Base-by-base conservation (phyloP, 2,113 vertebrate genomes). In the Orcinus orca region DNA sequence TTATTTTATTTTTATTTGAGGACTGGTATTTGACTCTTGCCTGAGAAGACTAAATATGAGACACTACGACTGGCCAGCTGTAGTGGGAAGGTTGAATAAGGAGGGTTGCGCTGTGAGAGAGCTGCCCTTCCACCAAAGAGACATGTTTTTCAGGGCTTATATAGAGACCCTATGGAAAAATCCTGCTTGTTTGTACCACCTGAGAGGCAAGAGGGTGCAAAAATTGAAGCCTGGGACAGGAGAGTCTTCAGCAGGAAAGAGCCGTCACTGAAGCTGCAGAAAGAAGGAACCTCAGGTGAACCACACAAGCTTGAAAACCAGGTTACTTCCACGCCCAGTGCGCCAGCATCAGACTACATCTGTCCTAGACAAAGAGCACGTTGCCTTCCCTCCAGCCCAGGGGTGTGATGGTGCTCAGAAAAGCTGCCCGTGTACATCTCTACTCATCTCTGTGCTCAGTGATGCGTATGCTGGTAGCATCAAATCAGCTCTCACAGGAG, bases 1-100 rank as follows among this genome's bases (percentile, higher is more conserved):
- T 13, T 73, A 1, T 60, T 47, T 84, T 29, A 7, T 55, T 18
- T 41, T 36, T 58, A n/a, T 25, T 68, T 65, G 62, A 47, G 1
- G 15, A 6, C 31, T n/a, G 25, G 50, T 31, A 31, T 44, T 50
- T 70, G 29, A 70, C 33, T 70, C 31, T n/a, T 44, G 5, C 33
- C 36, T 15, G n/a, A 18, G 18, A 68, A 23, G 33, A 88, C 20
- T 13, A 36, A 15, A 14, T 5, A 13, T 12, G 83, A 74, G 67
- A 6, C 8, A 5, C 18, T 8, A 0, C 0, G 38, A 1, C 1
- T 2, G 26, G n/a, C 17, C 53, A 65, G n/a, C 29, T 26, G 7
- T 8, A 1, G 4, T 6, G 9, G 18, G 23, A 23, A 20, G 4
- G 29, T 3, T 6, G 8, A 23, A 26, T 38, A 38, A 67, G 4